Evolutionary conservation across 1,140 invertebrate species (phyloP).

Genomic region (Lordiphosa mommai): DNA sequence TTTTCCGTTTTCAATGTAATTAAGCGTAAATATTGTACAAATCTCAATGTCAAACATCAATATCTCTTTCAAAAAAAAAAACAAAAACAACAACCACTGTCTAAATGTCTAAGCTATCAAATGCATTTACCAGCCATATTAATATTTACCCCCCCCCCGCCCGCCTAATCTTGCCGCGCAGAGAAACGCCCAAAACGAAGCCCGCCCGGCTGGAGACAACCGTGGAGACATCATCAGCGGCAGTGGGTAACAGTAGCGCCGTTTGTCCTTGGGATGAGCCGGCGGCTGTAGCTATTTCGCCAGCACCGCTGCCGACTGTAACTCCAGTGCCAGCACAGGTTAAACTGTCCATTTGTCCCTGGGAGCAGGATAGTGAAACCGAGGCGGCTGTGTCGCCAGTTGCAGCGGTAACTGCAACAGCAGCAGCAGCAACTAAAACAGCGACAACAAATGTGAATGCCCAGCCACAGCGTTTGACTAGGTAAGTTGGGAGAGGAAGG

Average conservation of each 20-base stretch:
- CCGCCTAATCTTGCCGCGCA: conserved; percentile 5
- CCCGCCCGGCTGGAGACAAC: conserved; percentile 65
- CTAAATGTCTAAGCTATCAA: conserved; percentile 15
- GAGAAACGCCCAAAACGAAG: conserved; percentile 62
- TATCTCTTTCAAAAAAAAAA: neutral
- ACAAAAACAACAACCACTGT: conserved; percentile 15
- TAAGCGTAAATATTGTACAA: conserved; percentile 2
- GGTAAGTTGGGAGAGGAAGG: conserved; percentile 23
- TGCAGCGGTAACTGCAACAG: neutral
- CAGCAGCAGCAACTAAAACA: neutral
- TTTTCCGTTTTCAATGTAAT: conserved; percentile 6
- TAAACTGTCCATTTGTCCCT: conserved; percentile 59
- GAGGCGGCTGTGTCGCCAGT: neutral
- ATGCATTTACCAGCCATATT: neutral
- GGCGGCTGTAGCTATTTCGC: conserved; percentile 29
- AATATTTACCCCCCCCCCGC: neutral
- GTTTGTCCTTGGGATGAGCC: conserved; percentile 86
- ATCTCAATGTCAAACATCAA: conserved; percentile 2
- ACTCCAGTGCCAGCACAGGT: conserved; percentile 24
- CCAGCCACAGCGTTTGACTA: conserved; percentile 24
- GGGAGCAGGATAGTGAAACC: conserved; percentile 47
- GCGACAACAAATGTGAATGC: neutral
- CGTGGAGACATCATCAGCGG: conserved; percentile 81
- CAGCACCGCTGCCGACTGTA: conserved; percentile 7
- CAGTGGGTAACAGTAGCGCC: conserved; percentile 82